These are phyloP conservation scores for Carapus acus DNA, from an alignment of 2,797 vertebrate genomes.

Conservation along the genomic window DNA sequence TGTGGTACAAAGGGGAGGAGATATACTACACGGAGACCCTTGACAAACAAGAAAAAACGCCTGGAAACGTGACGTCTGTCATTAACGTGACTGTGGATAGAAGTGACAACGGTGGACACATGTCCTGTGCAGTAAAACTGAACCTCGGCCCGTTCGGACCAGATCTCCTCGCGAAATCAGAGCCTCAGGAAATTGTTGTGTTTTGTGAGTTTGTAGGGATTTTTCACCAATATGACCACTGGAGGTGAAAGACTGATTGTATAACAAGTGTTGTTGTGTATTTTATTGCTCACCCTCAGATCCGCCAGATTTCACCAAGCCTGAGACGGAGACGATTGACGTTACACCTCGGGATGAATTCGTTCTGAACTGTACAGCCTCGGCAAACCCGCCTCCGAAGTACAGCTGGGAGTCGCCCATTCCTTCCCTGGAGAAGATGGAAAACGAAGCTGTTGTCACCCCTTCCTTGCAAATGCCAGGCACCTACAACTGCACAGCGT, in stretches of 20 bases:
- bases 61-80: neutral
- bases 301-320: conserved; percentile 31
- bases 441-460: conserved; percentile 7
- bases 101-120: conserved; percentile 38
- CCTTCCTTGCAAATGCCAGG: conserved; percentile 26
- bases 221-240: neutral
- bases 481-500: conserved; percentile 55
- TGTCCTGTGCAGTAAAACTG: conserved; percentile 59
- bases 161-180: conserved; percentile 7
- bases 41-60: fast-evolving
- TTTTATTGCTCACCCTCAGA: conserved; percentile 41
- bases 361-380: conserved; percentile 50
- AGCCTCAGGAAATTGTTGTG: conserved; percentile 21
- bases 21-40: fast-evolving
- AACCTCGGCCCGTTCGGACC: conserved; percentile 22
- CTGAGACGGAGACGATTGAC: conserved; percentile 32
- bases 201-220: conserved; percentile 56
- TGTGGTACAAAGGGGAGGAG: conserved; percentile 49
- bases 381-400: conserved; percentile 50
- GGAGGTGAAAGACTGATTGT: neutral
- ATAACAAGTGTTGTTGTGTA: neutral
- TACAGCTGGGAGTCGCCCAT: conserved; percentile 50
- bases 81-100: fast-evolving
- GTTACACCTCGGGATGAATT: neutral
- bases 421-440: fast-evolving